A percentile compares a stretch with the other conserved stretches of the same genome.
Evolutionary conservation across 2,888 invertebrate genomes (phyloP).

Genomic region (Caenorhabditis panamensis): DNA sequence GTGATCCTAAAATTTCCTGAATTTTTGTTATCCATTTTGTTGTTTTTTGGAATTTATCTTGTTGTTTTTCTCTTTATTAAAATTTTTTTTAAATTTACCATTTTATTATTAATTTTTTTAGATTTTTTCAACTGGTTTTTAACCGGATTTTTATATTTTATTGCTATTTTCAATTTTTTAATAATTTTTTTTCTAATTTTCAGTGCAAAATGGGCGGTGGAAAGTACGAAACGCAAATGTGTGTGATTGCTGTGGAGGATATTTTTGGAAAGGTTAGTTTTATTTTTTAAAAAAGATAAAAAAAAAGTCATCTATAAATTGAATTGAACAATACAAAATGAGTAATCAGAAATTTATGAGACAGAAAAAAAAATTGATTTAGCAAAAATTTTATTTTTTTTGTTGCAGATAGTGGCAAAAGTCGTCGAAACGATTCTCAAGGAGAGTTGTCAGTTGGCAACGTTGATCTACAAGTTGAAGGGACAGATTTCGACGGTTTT

Average conservation of each 20-base stretch:
- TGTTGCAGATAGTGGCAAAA: constrained; percentile 48
- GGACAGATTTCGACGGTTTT: constrained; percentile 13
- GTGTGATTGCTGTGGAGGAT: constrained; percentile 73
- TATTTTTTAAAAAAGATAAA: background rate
- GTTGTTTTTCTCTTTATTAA: constrained; percentile 20
- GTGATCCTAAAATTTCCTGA: constrained; percentile 13
- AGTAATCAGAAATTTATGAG: background rate
- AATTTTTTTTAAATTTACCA: constrained; percentile 7
- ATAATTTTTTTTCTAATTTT: too few species aligned
- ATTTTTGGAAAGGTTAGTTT: constrained; percentile 70
- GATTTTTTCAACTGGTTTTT: background rate
- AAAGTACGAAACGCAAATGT: constrained; percentile 71
- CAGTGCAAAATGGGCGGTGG: constrained; percentile 64
- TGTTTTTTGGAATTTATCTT: constrained; percentile 22
- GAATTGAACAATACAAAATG: background rate
- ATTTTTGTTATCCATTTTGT: constrained; percentile 33
- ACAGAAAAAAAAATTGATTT: background rate
- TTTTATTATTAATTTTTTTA: constrained; percentile 3
- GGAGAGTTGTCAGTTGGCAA: constrained; percentile 51
- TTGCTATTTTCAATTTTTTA: constrained; percentile 4
- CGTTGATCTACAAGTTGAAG: constrained; percentile 40
- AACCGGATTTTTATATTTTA: background rate
- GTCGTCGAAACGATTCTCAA: constrained; percentile 48
- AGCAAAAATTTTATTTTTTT: background rate
- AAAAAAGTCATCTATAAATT: background rate